These are phyloP conservation scores for Taphrorychus bicolor DNA, from an alignment of 2,888 invertebrate species.

Conservation along the genomic window DNA sequence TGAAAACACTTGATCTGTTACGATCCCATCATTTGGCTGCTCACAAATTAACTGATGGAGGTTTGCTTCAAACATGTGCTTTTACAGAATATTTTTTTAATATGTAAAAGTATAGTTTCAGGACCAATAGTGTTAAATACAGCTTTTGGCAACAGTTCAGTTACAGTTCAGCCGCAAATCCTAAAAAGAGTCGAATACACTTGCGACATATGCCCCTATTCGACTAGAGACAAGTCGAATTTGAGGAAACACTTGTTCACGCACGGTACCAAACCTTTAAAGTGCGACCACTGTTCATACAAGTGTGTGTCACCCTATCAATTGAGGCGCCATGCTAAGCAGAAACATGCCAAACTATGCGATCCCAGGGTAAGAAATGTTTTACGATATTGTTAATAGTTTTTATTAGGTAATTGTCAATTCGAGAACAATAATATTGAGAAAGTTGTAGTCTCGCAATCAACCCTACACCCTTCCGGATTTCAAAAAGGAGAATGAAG, in stretches of 20 bases:
- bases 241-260: constrained; percentile 50
- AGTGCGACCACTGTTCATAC: constrained; percentile 48
- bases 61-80: not conserved
- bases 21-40: constrained; percentile 35
- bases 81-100: not conserved
- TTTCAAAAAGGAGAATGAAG: constrained; percentile 15
- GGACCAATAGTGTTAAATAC: constrained; percentile 31
- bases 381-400: not conserved
- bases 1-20: constrained; percentile 34
- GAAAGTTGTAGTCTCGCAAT: constrained; percentile 22
- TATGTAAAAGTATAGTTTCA: constrained; percentile 1
- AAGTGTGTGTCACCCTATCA: constrained; percentile 50
- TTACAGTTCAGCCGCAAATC: constrained; percentile 18
- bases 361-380: constrained; percentile 24
- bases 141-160: constrained; percentile 18
- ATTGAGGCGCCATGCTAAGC: constrained; percentile 48
- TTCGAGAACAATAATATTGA: not conserved
- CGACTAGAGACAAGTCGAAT: constrained; percentile 49
- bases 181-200: constrained; percentile 39
- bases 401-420: not conserved
- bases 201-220: constrained; percentile 49
- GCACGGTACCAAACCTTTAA: constrained; percentile 47
- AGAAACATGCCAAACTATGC: constrained; percentile 42
- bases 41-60: constrained; percentile 18
- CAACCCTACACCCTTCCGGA: constrained; percentile 32